Base-by-base conservation (phyloP, 2,113 vertebrate genomes). In the Caranx melampygus region DNA sequence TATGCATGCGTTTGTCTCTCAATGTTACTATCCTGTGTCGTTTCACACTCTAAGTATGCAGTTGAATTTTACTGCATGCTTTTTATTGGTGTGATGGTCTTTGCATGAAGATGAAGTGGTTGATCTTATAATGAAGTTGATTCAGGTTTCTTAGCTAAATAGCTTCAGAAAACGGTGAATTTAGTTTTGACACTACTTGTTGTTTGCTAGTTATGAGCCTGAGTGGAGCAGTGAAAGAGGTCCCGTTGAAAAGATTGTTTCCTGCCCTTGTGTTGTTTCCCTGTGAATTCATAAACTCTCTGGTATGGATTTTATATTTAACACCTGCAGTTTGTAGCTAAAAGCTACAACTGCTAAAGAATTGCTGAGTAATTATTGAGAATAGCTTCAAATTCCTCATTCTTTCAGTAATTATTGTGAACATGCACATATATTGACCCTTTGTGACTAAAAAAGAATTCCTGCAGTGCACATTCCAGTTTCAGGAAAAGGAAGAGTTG, bases 41-140 rank as follows among this genome's bases (percentile, higher is more conserved):
- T 37, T 31, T 64, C 13, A 42, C 42, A 33, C 21, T 51, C 2
- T 49, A 31, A 11, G 6, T 49, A 31, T 62, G 18, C 8, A 2
- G 31, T 47, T n/a, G 3, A 3, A 47, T 58, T 74, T 55, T 57
- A 37, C 60, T 81, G 91, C 82, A 79, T 81, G 63, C 8, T 11
- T 63, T 63, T 16, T 61, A 33, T 72, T 73, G 61, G 7, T 64
- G 83, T 82, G 79, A 60, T 57, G 26, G 51, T 66, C 20, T 78
- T 14, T 76, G 63, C 73, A 72, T 82, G 58, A 61, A 79, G n/a
- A 31, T 60, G 20, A 58, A 18, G 62, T 54, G 49, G 16, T 2
- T 37, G 34, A n/a, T 6, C 21, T 49, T 37, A 12, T 33, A 59
- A 14, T 10, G 18, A n/a, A 37, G 14, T 44, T 44, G 13, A 35